These are phyloP conservation scores for Motacilla alba DNA, from an alignment of 2,113 vertebrate species.

Conservation along the genomic window DNA sequence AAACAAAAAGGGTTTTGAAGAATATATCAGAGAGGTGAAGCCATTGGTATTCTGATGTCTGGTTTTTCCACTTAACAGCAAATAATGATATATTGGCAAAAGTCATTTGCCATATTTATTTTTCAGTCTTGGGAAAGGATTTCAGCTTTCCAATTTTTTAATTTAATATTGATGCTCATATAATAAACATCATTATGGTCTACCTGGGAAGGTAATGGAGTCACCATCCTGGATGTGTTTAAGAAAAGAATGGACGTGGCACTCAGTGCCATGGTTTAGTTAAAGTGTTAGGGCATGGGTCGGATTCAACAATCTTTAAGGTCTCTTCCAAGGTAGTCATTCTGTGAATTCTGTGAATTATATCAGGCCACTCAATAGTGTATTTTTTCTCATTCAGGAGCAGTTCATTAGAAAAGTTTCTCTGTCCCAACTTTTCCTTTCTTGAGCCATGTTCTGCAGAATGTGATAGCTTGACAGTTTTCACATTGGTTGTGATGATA, in stretches of 20 bases:
- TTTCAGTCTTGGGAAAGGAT: background rate
- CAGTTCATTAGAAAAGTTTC: background rate
- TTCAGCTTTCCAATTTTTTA: background rate
- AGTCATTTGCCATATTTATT: background rate
- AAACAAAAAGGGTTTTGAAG: background rate
- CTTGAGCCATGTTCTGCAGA: background rate
- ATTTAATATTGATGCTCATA: background rate
- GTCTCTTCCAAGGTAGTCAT: background rate
- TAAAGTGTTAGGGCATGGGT: background rate
- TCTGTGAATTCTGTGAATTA: background rate
- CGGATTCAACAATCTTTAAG: too few relatives aligned
- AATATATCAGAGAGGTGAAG: background rate
- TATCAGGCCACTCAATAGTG: background rate
- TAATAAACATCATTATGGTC: background rate
- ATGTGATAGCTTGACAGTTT: background rate
- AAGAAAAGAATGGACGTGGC: background rate
- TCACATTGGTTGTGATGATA: background rate
- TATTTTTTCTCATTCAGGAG: background rate
- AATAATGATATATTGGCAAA: background rate
- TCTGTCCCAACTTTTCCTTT: background rate
- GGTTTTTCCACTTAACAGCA: background rate
- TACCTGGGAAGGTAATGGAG: background rate
- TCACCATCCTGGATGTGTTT: background rate
- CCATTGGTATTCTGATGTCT: background rate
- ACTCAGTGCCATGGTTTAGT: background rate